These are phyloP conservation scores for Phylloscopus whistleri DNA, from an alignment of 2,113 vertebrate species.

Conservation along the genomic window DNA sequence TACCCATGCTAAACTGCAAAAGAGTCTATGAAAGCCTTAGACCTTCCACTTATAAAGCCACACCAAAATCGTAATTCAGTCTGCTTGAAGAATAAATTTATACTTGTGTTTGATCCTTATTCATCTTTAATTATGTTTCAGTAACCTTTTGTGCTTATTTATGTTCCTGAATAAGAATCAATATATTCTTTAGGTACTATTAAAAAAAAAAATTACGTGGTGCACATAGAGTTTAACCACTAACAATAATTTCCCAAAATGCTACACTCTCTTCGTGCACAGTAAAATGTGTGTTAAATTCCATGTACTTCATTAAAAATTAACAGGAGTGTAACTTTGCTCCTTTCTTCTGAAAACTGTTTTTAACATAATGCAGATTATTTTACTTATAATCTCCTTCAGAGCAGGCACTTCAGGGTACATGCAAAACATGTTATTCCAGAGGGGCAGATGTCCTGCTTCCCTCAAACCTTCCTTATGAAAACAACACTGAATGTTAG, in stretches of 20 bases:
- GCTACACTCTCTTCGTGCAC: neutral
- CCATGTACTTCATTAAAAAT: neutral
- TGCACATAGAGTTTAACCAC: neutral
- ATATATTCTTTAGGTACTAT: neutral
- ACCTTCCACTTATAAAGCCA: neutral
- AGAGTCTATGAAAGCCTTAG: neutral
- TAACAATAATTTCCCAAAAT: neutral
- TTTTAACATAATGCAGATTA: neutral
- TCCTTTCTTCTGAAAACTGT: neutral
- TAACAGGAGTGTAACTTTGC: neutral
- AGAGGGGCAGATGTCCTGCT: neutral
- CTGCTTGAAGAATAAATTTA: neutral
- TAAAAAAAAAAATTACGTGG: neutral
- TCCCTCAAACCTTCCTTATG: neutral
- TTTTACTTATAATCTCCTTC: neutral
- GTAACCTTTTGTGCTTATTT: neutral
- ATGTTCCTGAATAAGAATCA: neutral
- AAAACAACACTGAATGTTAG: neutral
- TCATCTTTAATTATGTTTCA: neutral
- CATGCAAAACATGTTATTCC: neutral
- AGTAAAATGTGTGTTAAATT: neutral
- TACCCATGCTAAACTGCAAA: neutral
- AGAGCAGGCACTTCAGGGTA: neutral
- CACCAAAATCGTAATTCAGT: neutral
- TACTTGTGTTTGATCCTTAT: neutral